These are phyloP conservation scores for Oryctes rhinoceros DNA, from an alignment of 1,140 invertebrate species.

Conservation along the genomic window DNA sequence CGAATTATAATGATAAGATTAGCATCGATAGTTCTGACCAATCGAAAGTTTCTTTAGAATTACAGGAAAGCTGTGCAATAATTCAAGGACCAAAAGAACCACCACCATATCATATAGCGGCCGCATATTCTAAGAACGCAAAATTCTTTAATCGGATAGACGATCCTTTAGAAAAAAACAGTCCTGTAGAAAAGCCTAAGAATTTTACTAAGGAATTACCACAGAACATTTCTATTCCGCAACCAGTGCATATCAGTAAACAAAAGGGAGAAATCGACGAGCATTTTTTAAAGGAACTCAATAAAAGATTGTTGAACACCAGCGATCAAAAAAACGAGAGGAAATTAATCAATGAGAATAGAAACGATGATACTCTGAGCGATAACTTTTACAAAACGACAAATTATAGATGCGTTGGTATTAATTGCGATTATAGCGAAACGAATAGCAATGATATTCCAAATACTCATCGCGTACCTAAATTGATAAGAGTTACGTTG, in stretches of 20 bases:
- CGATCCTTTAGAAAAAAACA: conserved; percentile 39
- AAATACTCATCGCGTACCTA: neutral
- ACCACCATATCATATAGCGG: conserved; percentile 75
- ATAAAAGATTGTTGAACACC: conserved; percentile 8
- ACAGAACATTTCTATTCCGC: conserved; percentile 53
- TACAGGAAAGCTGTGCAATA: conserved; percentile 35
- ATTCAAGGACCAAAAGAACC: conserved; percentile 60
- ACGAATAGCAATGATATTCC: conserved; percentile 24
- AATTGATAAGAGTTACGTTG: conserved; percentile 36
- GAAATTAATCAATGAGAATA: conserved; percentile 11
- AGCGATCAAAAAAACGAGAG: conserved; percentile 16
- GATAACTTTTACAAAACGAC: neutral
- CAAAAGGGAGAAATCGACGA: conserved; percentile 30
- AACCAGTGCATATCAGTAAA: conserved; percentile 41
- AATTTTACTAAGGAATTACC: conserved; percentile 58
- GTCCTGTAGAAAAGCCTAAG: conserved; percentile 56
- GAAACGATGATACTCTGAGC: conserved; percentile 8
- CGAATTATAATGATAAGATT: conserved; percentile 30
- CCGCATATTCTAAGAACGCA: conserved; percentile 73
- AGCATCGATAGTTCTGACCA: conserved; percentile 36
- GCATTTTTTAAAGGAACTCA: conserved; percentile 34
- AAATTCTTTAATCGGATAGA: conserved; percentile 55
- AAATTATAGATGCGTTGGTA: neutral
- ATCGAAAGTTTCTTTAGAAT: conserved; percentile 34
- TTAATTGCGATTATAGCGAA: conserved; percentile 37